phyloP scores from a whole-genome alignment of 2,888 invertebrate genomes.

The Amblyteles armatorius region DNA sequence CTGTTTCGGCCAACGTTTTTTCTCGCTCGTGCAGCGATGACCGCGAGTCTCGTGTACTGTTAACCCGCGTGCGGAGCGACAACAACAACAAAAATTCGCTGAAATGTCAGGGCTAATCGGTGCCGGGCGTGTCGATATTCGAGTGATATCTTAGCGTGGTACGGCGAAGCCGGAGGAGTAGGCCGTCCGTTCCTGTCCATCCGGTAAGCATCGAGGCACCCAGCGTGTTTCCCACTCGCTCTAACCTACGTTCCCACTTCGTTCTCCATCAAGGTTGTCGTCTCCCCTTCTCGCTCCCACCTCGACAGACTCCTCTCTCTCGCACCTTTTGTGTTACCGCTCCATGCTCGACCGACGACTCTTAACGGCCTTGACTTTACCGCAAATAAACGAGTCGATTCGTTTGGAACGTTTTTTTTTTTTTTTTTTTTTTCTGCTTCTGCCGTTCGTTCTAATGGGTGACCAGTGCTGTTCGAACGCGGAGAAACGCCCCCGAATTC shows the following conservation, averaged over 20 bases:
- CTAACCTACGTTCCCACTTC: constrained; percentile 31
- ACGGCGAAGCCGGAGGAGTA: constrained; percentile 48
- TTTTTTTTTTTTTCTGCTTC: neutral
- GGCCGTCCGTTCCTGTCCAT: constrained; percentile 51
- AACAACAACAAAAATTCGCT: constrained; percentile 41
- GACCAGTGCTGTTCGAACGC: constrained; percentile 17
- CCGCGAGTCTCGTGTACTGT: constrained; percentile 54
- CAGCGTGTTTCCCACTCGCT: constrained; percentile 30
- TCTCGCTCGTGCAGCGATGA: constrained; percentile 61
- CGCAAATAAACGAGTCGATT: constrained; percentile 64
- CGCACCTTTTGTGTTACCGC: constrained; percentile 50
- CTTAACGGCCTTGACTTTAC: constrained; percentile 79
- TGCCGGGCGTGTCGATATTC: constrained; percentile 57
- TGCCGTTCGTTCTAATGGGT: constrained; percentile 28
- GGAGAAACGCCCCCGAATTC: constrained; percentile 30
- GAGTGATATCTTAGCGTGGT: constrained; percentile 57
- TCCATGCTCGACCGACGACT: constrained; percentile 45
- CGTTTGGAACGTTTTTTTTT: neutral
- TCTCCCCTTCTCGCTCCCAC: constrained; percentile 56
- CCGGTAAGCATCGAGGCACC: constrained; percentile 66
- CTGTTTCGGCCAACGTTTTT: constrained; percentile 34
- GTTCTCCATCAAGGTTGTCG: constrained; percentile 68
- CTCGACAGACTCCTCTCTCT: constrained; percentile 27
- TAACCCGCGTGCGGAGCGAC: neutral
- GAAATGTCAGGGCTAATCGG: constrained; percentile 69